A percentile compares a stretch with the other conserved stretches of the same genome.
phyloP scores from a whole-genome alignment of 2,888 invertebrate genomes.

The Synanthedon vespiformis region DNA sequence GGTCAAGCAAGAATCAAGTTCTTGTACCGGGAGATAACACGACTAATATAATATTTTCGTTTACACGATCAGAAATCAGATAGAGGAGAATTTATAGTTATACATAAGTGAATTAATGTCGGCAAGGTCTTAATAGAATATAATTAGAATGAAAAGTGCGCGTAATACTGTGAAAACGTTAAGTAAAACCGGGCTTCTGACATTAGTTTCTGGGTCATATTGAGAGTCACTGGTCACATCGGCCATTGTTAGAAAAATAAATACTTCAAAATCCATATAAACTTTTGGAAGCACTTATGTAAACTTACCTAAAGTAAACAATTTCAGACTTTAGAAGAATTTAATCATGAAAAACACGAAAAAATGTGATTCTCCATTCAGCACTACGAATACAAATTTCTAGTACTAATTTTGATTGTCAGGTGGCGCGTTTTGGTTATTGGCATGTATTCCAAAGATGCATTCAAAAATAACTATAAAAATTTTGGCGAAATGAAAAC shows the following conservation, averaged over 20 bases:
- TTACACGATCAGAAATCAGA: neutral
- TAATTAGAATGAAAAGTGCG: constrained; percentile 22
- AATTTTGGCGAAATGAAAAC: too few species aligned
- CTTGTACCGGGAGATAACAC: constrained; percentile 16
- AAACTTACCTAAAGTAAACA: constrained; percentile 59
- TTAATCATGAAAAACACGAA: constrained; percentile 63
- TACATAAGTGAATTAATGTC: neutral
- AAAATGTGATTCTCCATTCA: constrained; percentile 67
- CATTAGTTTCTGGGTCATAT: constrained; percentile 61
- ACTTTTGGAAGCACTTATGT: constrained; percentile 14
- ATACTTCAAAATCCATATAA: constrained; percentile 10
- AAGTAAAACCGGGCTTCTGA: constrained; percentile 60
- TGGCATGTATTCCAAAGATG: neutral
- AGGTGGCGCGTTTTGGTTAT: constrained; percentile 30
- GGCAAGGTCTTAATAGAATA: neutral
- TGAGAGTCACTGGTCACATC: constrained; percentile 30
- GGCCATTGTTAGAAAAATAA: constrained; percentile 23
- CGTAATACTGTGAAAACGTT: constrained; percentile 36
- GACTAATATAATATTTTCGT: neutral
- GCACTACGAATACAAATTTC: constrained; percentile 70
- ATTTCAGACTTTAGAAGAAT: constrained; percentile 53
- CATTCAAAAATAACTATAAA: too few species aligned
- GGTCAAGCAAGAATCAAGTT: constrained; percentile 6
- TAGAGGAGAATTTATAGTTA: neutral
- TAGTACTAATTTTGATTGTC: constrained; percentile 43